Percentiles rank a stretch among this genome's conserved stretches.
phyloP scores from a whole-genome alignment of 1,140 invertebrate genomes.

The Scaptomyza hsui region DNA sequence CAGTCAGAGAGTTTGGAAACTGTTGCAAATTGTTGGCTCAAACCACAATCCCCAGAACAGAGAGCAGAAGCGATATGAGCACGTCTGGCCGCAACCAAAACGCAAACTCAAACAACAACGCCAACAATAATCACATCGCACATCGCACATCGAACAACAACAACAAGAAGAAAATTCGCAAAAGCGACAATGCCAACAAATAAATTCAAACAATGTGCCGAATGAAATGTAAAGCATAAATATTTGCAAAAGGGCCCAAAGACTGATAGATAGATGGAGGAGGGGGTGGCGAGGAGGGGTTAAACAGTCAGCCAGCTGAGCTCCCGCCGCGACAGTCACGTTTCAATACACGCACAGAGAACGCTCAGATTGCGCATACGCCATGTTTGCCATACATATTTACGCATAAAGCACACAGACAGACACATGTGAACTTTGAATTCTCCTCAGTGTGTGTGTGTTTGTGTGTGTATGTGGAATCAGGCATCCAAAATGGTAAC shows the following conservation, averaged over 20 bases:
- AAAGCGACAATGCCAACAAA: constrained; percentile 72
- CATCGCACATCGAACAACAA: constrained; percentile 54
- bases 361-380: constrained; percentile 73
- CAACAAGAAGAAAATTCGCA: neutral
- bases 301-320: constrained; percentile 58
- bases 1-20: constrained; percentile 36
- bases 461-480: neutral
- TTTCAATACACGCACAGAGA: constrained; percentile 57
- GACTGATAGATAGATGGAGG: neutral
- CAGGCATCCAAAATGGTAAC: constrained; percentile 47
- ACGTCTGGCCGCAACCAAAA: constrained; percentile 56
- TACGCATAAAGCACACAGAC: constrained; percentile 66
- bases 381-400: constrained; percentile 73
- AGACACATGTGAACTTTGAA: constrained; percentile 31
- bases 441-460: neutral
- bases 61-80: constrained; percentile 49
- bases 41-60: constrained; percentile 39
- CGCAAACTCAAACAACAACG: constrained; percentile 37
- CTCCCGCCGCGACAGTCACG: constrained; percentile 66
- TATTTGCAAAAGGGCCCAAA: constrained; percentile 73
- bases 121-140: constrained; percentile 75
- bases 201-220: constrained; percentile 82
- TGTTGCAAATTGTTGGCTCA: constrained; percentile 65
- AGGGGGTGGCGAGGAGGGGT: constrained; percentile 3
- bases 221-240: constrained; percentile 81